These are phyloP conservation scores for Himalopsyche anomala DNA, from an alignment of 2,888 invertebrate genomes.

Conservation along the genomic window DNA sequence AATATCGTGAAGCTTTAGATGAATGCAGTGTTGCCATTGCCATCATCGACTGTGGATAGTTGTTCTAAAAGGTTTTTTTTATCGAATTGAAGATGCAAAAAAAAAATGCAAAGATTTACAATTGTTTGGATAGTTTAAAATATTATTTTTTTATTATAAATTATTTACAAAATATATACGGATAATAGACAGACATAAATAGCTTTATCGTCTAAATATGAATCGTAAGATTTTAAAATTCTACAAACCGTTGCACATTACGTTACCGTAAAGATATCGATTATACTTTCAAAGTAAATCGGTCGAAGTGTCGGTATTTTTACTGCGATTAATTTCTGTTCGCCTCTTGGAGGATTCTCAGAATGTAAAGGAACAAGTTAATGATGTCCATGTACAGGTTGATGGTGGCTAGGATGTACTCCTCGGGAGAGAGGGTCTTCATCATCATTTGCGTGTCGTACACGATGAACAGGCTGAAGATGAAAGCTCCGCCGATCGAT, in stretches of 20 bases:
- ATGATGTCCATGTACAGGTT: slow-evolving; percentile 92
- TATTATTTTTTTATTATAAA: no score
- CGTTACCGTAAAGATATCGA: neutral
- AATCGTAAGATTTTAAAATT: no score
- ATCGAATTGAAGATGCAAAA: no score
- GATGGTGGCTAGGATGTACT: slow-evolving; percentile 91
- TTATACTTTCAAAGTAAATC: neutral
- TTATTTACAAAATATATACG: no score
- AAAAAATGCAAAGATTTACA: no score
- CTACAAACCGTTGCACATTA: neutral
- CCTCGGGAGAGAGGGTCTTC: slow-evolving; percentile 88
- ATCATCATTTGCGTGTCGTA: slow-evolving; percentile 91
- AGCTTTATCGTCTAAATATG: no score
- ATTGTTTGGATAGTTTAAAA: no score
- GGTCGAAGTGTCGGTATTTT: neutral
- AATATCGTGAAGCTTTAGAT: no score
- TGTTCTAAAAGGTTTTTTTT: no score
- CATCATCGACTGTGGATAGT: no score
- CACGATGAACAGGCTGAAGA: slow-evolving; percentile 89
- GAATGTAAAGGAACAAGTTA: slow-evolving; percentile 88
- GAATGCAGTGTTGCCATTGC: no score
- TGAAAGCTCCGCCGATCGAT: slow-evolving; percentile 83
- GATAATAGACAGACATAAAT: no score
- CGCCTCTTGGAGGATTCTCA: slow-evolving; percentile 83
- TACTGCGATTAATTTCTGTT: slow-evolving; percentile 73